Conservation (phyloP, 2,113 vertebrate genomes). For the Rafetus swinhoei region DNA sequence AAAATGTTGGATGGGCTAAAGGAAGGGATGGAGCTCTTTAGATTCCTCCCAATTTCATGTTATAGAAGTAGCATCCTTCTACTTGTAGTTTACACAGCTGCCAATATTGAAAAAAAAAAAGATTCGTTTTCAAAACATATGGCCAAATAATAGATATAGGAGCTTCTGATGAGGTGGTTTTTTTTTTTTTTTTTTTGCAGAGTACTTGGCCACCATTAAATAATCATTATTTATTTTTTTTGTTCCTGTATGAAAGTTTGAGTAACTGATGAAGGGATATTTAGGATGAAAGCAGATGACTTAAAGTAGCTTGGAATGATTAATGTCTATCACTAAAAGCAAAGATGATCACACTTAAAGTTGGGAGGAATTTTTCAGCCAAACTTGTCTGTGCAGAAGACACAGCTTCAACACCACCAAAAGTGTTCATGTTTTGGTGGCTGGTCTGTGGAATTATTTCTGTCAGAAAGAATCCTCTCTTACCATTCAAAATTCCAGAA, state of each 20-base stretch:
- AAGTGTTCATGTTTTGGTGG: not conserved
- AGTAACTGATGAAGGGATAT: not conserved
- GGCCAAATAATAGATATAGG: not conserved
- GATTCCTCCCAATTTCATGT: not conserved
- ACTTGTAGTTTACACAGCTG: not conserved
- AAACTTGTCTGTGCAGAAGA: not conserved
- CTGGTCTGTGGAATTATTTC: not conserved
- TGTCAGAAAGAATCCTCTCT: not conserved
- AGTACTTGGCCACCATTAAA: not conserved
- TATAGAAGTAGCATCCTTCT: not conserved
- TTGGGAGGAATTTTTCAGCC: not conserved
- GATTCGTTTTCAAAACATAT: not conserved
- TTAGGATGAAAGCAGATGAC: not conserved
- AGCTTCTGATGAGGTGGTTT: rapidly evolving
- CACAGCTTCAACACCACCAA: not conserved
- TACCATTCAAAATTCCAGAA: not conserved
- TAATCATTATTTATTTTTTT: not conserved
- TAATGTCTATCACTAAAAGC: not conserved
- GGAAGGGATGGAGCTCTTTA: not conserved
- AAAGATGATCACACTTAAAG: not conserved
- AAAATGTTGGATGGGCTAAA: not conserved
- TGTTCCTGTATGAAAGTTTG: not conserved
- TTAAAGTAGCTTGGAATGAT: not conserved
- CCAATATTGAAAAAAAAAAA: not conserved
- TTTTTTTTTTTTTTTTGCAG: rapidly evolving